Evolutionary conservation across 2,797 vertebrate species (phyloP).

Genomic region (Odontamblyopus lacepedii): DNA sequence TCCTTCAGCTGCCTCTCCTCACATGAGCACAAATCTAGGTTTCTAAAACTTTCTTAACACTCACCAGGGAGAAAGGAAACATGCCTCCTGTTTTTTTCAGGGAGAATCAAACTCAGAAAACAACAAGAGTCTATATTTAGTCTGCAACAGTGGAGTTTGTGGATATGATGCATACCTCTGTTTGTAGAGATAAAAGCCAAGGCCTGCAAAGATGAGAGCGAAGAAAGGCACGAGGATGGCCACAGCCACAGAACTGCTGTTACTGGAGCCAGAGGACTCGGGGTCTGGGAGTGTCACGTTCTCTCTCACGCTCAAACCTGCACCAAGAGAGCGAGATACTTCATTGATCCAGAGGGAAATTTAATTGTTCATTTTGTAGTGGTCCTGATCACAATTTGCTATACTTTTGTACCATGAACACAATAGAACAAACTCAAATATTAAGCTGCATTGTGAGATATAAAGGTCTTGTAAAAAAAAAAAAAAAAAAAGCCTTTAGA

Average conservation of each 20-base stretch:
- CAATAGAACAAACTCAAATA: not conserved
- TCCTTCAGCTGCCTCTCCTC: conserved; percentile 34
- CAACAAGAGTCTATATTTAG: conserved; percentile 3
- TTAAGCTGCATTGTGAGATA: no score
- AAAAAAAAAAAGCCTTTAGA: no score
- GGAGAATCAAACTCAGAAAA: conserved; percentile 7
- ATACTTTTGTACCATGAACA: not conserved
- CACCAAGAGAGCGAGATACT: not conserved
- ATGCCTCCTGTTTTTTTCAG: conserved; percentile 11
- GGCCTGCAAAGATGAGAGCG: conserved; percentile 97
- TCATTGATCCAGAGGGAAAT: not conserved
- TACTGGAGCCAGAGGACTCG: conserved; percentile 87
- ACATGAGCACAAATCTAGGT: conserved; percentile 30
- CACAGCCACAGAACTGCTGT: conserved; percentile 95
- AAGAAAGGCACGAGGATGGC: conserved; percentile 99
- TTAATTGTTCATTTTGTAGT: not conserved
- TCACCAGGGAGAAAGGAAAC: conserved; percentile 13
- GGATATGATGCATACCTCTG: conserved; percentile 82
- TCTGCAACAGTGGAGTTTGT: not conserved
- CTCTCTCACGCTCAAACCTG: conserved; percentile 89
- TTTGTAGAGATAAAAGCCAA: conserved; percentile 98
- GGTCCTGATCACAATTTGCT: not conserved
- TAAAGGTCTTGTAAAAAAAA: no score
- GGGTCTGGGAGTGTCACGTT: conserved; percentile 81
- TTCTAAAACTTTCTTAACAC: conserved; percentile 27